phyloP scores from a whole-genome alignment of 2,888 invertebrate species.

The Marronus borbonicus region DNA sequence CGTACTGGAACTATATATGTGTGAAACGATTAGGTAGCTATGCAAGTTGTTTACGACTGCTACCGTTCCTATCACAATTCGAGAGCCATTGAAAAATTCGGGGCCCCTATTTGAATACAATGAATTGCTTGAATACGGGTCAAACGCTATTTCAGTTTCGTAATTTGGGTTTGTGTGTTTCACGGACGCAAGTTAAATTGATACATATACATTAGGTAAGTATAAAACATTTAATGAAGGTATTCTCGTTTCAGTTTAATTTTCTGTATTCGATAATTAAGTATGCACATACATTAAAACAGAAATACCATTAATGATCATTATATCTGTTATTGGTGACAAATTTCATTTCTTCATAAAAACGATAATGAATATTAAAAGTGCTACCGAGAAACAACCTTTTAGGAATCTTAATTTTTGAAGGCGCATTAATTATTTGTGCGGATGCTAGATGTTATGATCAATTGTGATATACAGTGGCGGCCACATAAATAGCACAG shows the following conservation, averaged over 20 bases:
- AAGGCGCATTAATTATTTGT: no score
- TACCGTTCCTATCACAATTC: conserved; percentile 5
- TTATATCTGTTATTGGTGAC: no score
- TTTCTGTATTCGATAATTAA: not conserved
- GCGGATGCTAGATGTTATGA: no score
- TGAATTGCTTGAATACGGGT: conserved; percentile 19
- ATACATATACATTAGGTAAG: not conserved
- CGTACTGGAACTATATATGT: not conserved
- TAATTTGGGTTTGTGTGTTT: conserved; percentile 30
- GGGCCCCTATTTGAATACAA: conserved; percentile 31
- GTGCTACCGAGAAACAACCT: no score
- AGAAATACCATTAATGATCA: no score
- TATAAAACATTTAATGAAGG: not conserved
- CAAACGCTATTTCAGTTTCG: conserved; percentile 7
- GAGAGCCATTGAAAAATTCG: conserved; percentile 4
- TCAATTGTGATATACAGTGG: no score
- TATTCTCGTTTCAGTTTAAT: conserved; percentile 5
- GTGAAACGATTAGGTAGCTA: conserved; percentile 14
- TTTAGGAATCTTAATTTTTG: no score
- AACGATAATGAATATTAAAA: no score
- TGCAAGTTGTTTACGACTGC: not conserved
- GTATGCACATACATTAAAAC: no score
- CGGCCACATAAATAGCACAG: no score
- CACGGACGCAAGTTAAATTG: not conserved
- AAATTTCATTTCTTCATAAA: no score